A percentile compares a stretch with the other conserved stretches of the same genome.
Conservation (phyloP, 2,888 invertebrate genomes). For the Schizotus pectinicornis region DNA sequence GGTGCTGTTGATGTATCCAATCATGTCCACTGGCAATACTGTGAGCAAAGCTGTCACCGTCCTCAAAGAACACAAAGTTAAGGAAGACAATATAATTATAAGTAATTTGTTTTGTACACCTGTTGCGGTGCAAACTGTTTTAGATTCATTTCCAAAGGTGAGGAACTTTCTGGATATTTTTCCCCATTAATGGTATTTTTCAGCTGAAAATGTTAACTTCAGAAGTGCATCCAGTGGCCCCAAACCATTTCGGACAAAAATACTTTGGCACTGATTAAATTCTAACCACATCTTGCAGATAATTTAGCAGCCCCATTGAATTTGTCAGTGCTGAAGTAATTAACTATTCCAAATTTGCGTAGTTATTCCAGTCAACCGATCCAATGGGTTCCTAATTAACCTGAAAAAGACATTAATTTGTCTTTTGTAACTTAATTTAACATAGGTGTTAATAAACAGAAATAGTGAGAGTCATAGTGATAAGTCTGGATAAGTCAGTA, state of each 20-base stretch:
- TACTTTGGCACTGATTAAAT: slow-evolving; percentile 95
- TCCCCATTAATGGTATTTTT: slow-evolving; percentile 18
- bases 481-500: background rate
- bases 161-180: slow-evolving; percentile 1
- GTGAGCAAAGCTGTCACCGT: slow-evolving; percentile 93
- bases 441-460: background rate
- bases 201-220: slow-evolving; percentile 95
- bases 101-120: slow-evolving; percentile 98
- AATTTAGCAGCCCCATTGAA: background rate
- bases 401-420: background rate
- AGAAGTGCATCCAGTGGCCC: slow-evolving; percentile 92
- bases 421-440: background rate
- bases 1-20: slow-evolving; percentile 97
- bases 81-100: slow-evolving; percentile 93
- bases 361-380: too few relatives aligned
- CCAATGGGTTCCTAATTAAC: background rate
- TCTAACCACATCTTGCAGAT: background rate
- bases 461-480: background rate
- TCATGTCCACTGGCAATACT: slow-evolving; percentile 98
- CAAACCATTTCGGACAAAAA: slow-evolving; percentile 97
- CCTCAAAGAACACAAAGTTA: slow-evolving; percentile 90
- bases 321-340: background rate
- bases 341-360: background rate
- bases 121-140: slow-evolving; percentile 82
- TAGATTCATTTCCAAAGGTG: slow-evolving; percentile 80